Percentiles rank a stretch among this genome's conserved stretches.
phyloP scores from a whole-genome alignment of 2,888 invertebrate genomes.

The Clivina fossor region DNA sequence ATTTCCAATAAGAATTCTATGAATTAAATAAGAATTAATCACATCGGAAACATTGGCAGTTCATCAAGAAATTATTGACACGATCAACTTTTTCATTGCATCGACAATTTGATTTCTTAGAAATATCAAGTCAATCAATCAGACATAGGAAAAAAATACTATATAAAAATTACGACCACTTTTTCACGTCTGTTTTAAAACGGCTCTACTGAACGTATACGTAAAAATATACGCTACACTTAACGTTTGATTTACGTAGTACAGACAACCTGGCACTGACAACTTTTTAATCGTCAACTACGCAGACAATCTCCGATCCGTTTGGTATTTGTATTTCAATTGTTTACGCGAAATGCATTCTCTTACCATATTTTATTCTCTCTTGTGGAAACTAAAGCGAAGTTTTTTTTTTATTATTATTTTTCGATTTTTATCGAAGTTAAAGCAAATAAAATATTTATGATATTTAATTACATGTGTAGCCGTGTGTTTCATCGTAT shows the following conservation, averaged over 20 bases:
- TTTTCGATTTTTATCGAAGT: no score
- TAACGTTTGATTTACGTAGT: no score
- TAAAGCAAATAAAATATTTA: no score
- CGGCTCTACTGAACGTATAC: constrained; percentile 22
- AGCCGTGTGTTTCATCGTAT: no score
- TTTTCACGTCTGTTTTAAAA: constrained; percentile 18
- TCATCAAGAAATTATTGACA: constrained; percentile 28
- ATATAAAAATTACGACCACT: constrained; percentile 12
- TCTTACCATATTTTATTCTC: constrained; percentile 19
- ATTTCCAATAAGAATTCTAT: constrained; percentile 24
- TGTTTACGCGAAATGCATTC: constrained; percentile 5
- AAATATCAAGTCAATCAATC: constrained; percentile 26
- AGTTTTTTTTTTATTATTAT: no score
- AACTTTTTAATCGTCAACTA: no score
- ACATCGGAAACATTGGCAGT: constrained; percentile 12
- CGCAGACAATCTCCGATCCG: no score
- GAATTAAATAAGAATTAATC: constrained; percentile 31
- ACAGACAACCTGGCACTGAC: no score
- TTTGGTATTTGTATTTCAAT: constrained; percentile 19
- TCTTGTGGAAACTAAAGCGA: background rate
- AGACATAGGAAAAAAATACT: constrained; percentile 19
- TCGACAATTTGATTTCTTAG: constrained; percentile 18
- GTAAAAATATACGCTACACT: constrained; percentile 26
- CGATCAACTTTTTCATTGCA: constrained; percentile 9
- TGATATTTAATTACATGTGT: no score